Percentiles rank a stretch among this genome's conserved stretches.
Conservation (phyloP, 2,888 invertebrate species). For the Athrips mouffetella region DNA sequence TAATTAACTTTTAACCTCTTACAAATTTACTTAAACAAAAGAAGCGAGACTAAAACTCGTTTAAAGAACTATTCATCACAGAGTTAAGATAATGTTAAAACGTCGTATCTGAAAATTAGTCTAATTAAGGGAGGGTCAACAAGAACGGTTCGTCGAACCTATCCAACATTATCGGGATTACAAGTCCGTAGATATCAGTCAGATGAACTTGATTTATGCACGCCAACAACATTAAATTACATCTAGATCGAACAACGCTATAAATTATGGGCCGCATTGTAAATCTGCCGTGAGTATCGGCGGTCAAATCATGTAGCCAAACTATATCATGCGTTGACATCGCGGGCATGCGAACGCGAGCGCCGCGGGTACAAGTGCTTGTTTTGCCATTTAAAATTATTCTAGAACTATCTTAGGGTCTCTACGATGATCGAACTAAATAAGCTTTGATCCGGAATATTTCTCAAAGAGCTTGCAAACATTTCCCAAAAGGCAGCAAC, state of each 20-base stretch:
- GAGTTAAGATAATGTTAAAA: conserved; percentile 7
- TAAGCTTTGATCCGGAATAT: too few species aligned
- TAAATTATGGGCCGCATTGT: conserved; percentile 73
- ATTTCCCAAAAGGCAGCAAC: too few species aligned
- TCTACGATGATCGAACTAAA: too few species aligned
- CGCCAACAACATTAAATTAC: conserved; percentile 75
- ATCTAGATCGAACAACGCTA: conserved; percentile 74
- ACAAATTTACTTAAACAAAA: background rate
- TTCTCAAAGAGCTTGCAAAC: too few species aligned
- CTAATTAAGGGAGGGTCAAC: conserved; percentile 45
- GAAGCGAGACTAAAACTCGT: background rate
- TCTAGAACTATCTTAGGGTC: background rate
- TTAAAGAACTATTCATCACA: conserved; percentile 6
- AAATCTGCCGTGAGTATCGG: conserved; percentile 71
- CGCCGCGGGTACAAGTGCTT: conserved; percentile 8
- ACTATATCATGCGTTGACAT: conserved; percentile 60
- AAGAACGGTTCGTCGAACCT: conserved; percentile 41
- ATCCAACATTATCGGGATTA: conserved; percentile 54
- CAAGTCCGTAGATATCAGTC: conserved; percentile 59
- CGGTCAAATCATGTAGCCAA: conserved; percentile 67
- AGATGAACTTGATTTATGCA: conserved; percentile 73
- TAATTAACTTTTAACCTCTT: conserved; percentile 6
- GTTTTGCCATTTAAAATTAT: background rate
- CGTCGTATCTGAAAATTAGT: conserved; percentile 25
- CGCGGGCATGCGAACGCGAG: conserved; percentile 20